phyloP scores from a whole-genome alignment of 2,888 invertebrate species.

The Dinocampus coccinellae region DNA sequence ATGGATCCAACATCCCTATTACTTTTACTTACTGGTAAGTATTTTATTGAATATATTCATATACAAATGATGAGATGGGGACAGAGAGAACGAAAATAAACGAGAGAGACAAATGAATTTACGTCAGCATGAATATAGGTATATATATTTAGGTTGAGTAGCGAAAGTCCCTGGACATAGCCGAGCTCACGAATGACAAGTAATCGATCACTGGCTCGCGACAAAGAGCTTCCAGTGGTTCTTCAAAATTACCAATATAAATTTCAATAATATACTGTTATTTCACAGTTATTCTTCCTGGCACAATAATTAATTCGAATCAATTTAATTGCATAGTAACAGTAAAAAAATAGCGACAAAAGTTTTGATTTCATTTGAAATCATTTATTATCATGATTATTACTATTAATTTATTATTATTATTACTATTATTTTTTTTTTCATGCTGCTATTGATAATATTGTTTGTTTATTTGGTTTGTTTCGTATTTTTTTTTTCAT shows the following conservation, averaged over 20 bases:
- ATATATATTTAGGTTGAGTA: not conserved
- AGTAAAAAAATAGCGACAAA: too few species aligned
- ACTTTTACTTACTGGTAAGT: constrained; percentile 63
- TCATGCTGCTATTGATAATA: too few species aligned
- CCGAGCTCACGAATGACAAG: constrained; percentile 61
- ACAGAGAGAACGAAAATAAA: too few species aligned
- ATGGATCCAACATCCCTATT: constrained; percentile 64
- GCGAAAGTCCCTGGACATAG: constrained; percentile 59
- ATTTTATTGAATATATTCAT: not conserved
- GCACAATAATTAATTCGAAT: too few species aligned
- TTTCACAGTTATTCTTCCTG: too few species aligned
- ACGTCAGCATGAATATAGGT: not conserved
- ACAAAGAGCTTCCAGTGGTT: constrained; percentile 37
- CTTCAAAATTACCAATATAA: constrained; percentile 20
- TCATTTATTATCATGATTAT: too few species aligned
- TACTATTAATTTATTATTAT: too few species aligned
- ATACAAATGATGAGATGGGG: not conserved
- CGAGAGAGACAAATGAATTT: not conserved
- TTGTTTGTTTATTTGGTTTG: too few species aligned
- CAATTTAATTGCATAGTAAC: too few species aligned
- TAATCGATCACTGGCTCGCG: constrained; percentile 65
- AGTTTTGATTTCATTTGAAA: too few species aligned
- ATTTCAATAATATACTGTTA: not conserved
- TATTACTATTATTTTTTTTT: too few species aligned
- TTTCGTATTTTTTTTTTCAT: too few species aligned